phyloP scores from a whole-genome alignment of 2,113 vertebrate species.

The Cryptomyrus ogoouensis region DNA sequence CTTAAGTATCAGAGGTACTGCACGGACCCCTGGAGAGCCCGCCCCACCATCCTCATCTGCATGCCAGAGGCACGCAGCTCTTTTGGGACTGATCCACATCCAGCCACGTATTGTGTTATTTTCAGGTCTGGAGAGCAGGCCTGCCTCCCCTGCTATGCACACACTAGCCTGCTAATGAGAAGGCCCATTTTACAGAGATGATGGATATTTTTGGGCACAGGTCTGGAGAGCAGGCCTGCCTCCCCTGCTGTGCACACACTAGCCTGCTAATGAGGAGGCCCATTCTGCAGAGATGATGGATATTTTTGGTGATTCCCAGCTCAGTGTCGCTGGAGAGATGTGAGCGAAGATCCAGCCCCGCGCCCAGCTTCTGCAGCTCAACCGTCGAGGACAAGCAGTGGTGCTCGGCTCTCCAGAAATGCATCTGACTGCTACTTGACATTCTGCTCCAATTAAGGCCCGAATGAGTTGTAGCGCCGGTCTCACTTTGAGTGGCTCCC shows the following conservation, averaged over 20 bases:
- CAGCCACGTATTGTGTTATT: not conserved
- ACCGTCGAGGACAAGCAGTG: not conserved
- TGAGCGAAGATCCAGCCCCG: not conserved
- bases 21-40: not conserved
- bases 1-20: no score
- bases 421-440: not conserved
- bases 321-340: not conserved
- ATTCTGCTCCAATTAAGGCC: conserved; percentile 5
- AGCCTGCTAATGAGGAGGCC: not conserved
- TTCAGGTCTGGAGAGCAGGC: not conserved
- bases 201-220: no score
- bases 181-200: no score
- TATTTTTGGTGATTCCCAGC: not conserved
- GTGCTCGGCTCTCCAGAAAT: not conserved
- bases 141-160: not conserved
- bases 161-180: no score
- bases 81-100: not conserved
- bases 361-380: not conserved
- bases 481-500: not conserved
- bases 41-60: not conserved
- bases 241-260: not conserved
- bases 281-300: not conserved
- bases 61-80: not conserved
- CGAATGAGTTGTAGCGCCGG: not conserved
- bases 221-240: not conserved